A percentile compares a stretch with the other conserved stretches of the same genome.
These are phyloP conservation scores for Hartigia nigra DNA, from an alignment of 2,888 invertebrate species.

Conservation along the genomic window DNA sequence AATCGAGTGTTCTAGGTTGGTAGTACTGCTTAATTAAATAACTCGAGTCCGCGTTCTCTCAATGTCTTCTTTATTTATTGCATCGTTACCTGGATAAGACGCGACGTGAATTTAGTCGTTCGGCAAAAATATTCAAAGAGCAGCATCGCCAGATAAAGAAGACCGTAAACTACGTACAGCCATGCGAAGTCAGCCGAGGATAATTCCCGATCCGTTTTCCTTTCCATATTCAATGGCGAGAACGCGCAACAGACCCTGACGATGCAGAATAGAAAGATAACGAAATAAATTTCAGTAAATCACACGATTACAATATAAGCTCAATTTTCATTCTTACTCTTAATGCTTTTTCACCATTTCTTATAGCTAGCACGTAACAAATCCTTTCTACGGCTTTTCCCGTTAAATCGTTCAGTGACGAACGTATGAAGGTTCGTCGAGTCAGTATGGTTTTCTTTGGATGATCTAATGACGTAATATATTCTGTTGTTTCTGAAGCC, in stretches of 20 bases:
- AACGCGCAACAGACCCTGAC: background rate
- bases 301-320: background rate
- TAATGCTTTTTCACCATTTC: slow-evolving; percentile 15
- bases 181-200: slow-evolving; percentile 31
- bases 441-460: slow-evolving; percentile 1
- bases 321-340: background rate
- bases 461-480: background rate
- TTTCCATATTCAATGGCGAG: slow-evolving; percentile 12
- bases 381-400: background rate
- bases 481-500: slow-evolving; percentile 29
- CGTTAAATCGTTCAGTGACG: background rate
- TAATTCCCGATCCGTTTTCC: slow-evolving; percentile 19
- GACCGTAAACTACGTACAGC: slow-evolving; percentile 39
- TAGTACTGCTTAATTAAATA: background rate
- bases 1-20: background rate
- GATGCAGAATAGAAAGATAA: background rate
- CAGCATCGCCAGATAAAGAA: slow-evolving; percentile 34
- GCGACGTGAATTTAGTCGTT: slow-evolving; percentile 32
- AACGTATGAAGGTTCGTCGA: background rate
- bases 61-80: background rate
- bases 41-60: background rate
- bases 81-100: background rate
- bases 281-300: background rate
- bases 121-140: slow-evolving; percentile 45
- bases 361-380: slow-evolving; percentile 24